These are phyloP conservation scores for Boulengeromyrus knoepffleri DNA, from an alignment of 2,113 vertebrate genomes.

Conservation along the genomic window DNA sequence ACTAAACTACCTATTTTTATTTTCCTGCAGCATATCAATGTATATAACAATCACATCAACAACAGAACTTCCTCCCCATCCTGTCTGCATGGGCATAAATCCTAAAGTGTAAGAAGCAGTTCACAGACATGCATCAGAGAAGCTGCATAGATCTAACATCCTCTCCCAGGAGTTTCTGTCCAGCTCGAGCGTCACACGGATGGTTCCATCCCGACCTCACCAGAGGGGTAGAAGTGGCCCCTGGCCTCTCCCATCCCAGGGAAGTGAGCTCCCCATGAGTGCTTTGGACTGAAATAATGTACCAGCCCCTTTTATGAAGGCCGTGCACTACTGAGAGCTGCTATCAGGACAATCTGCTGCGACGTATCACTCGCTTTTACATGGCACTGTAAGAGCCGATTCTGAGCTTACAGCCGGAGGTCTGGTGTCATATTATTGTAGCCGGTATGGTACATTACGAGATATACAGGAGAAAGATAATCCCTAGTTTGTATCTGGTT, in stretches of 20 bases:
- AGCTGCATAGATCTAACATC: background rate
- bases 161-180: background rate
- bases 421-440: background rate
- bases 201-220: background rate
- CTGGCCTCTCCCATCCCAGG: background rate
- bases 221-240: background rate
- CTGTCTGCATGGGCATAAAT: background rate
- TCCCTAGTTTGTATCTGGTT: background rate
- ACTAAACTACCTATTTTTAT: background rate
- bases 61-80: background rate
- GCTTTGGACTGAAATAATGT: background rate
- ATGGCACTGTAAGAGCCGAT: background rate
- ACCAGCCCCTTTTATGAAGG: background rate
- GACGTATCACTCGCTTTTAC: background rate
- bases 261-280: background rate
- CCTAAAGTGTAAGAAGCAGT: background rate
- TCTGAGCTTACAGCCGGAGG: background rate
- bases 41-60: background rate
- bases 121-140: background rate
- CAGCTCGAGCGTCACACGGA: background rate
- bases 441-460: background rate
- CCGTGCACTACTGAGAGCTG: background rate
- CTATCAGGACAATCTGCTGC: background rate
- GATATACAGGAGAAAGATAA: background rate
- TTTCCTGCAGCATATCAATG: background rate